phyloP scores from a whole-genome alignment of 2,113 vertebrate genomes.

The Sprattus sprattus region DNA sequence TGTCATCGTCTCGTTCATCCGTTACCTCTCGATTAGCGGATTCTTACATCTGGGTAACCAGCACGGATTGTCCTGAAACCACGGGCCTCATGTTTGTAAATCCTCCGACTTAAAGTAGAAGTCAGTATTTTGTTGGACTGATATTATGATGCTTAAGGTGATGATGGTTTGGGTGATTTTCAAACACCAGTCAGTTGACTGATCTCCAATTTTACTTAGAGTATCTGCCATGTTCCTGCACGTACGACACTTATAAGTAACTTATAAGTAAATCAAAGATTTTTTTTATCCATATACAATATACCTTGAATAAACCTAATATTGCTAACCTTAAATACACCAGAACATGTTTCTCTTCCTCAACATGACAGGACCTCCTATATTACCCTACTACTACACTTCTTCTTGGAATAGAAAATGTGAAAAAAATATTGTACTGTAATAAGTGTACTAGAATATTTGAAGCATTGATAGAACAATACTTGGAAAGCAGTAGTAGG shows the following conservation, averaged over 20 bases:
- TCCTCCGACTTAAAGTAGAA: background rate
- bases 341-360: no score
- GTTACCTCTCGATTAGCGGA: background rate
- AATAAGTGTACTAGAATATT: no score
- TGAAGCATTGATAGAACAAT: background rate
- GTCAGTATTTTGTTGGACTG: background rate
- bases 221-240: background rate
- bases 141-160: background rate
- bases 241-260: no score
- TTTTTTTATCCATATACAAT: no score
- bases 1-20: conserved; percentile 6
- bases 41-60: background rate
- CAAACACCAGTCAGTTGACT: background rate
- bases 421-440: no score
- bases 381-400: no score
- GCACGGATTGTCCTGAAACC: background rate
- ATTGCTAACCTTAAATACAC: no score
- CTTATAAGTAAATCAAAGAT: no score
- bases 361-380: no score
- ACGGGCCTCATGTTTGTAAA: background rate
- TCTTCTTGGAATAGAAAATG: no score
- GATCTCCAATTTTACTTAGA: background rate
- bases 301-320: no score
- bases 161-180: background rate
- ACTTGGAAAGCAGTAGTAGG: background rate